Evolutionary conservation across 2,888 invertebrate genomes (phyloP), one percentile per base, ranked within the genome.

Genomic region (Parnassius mnemosyne): DNA sequence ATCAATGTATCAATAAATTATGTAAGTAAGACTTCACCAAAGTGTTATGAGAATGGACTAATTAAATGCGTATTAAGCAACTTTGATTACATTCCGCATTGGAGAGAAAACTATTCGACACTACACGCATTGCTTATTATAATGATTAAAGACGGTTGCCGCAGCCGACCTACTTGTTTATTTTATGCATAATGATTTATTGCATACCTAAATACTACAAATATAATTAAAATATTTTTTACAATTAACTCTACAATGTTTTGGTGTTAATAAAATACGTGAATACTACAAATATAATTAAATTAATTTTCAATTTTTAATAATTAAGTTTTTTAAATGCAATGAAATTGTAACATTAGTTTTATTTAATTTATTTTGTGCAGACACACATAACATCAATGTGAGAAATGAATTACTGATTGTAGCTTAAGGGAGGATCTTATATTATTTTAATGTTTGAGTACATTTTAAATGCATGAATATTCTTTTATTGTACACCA

Each of bases 351-450:
- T 3, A 34, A 7, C 5, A 34, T 7, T 34, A 34, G 1, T 7
- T 34, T 34, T 34, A 34, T 34, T 34, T 34, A 1, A 44, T 20
- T 43, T 65, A 73, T 75, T 76, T 73, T 71, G 73, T 72, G 71
- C 69, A 65, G 67, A 65, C 64, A 64, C 66, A 60, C 64, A 66
- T 79, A 76, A 80, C 78, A 78, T 79, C 80, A 81, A 62, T 65
- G 66, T 74, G 77, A 71, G 73, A 77, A 76, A 72, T 74, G 68
- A 69, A 76, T 61, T 54, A 53, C 16, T 49, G 46, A 49, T 46
- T 11, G 12, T 5, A 46, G 46, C 46, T n/a, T 46, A 11, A 46
- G 11, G 11, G 20, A 20, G 2, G 20, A 20, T 3, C 46, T 10
- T 43, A 43, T 43, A 43, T 43, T 43, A 43, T 9, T 43, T 3